Base-by-base conservation (phyloP, 2,797 vertebrate genomes). In the Cossypha polioptera region DNA sequence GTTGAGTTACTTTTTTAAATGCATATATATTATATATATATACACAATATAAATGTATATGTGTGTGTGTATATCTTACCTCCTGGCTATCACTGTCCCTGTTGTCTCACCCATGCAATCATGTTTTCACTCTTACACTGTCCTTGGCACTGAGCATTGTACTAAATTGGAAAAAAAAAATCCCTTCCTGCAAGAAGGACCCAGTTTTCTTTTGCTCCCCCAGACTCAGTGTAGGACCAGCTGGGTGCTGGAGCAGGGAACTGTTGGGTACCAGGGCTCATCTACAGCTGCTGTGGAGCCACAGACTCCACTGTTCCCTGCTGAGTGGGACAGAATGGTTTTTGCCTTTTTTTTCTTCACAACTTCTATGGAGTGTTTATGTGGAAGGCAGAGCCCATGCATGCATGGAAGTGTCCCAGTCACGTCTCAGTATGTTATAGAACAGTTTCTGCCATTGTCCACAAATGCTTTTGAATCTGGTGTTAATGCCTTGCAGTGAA, bases 301-400 rank as follows among this genome's bases (percentile, higher is more conserved):
- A 3, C 24, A 26, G 69, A 19, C 58, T 69, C 1, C 2, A 1
- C 58, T 58, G 28, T 5, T 68, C 43, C 48, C 80, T 83, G 76
- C 75, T 76, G 72, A 24, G 68, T 71, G 55, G 55, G 36, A 11
- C 71, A 57, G 33, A 72, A 48, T 38, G 33, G 11, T 21, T 53
- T 74, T 61, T 94, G 91, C 67, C 81, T 91, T 95, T 35, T 36
- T 36, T 86, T 89, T 94, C 91, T 58, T 67, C 36, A 14, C 54
- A 42, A 5, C 22, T 38, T 26, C 18, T 2, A 4, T 22, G 57
- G 42, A 2, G 9, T 50, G 72, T 59, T 73, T 58, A 2, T 68
- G 59, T 54, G 71, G 58, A 86, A 90, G 66, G 65, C 83, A 92
- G 66, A 42, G 55, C 76, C 33, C 4, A 10, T 65, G 69, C 42